A percentile compares a stretch with the other conserved stretches of the same genome.
These are phyloP conservation scores for Aproaerema taeniolella DNA, from an alignment of 2,888 invertebrate genomes.

Conservation along the genomic window DNA sequence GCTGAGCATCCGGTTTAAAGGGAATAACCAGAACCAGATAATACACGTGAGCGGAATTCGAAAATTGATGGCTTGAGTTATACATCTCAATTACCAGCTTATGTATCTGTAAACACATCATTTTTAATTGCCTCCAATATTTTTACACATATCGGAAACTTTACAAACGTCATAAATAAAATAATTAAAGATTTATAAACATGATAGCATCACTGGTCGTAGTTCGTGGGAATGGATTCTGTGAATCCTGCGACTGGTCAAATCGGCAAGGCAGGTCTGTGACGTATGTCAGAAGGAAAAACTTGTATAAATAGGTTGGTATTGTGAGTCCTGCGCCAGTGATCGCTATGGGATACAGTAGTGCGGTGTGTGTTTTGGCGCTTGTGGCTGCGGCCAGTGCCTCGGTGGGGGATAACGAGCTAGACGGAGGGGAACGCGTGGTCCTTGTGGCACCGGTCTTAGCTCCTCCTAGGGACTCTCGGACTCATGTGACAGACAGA, in stretches of 20 bases:
- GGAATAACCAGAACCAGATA: slow-evolving; percentile 51
- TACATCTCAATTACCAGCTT: neutral
- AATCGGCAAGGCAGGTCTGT: slow-evolving; percentile 29
- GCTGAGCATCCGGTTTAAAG: slow-evolving; percentile 53
- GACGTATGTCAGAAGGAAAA: slow-evolving; percentile 56
- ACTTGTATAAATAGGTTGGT: slow-evolving; percentile 65
- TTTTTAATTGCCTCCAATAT: neutral
- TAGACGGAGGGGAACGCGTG: slow-evolving; percentile 51
- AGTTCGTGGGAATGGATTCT: slow-evolving; percentile 45
- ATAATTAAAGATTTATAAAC: slow-evolving; percentile 15
- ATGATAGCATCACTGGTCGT: slow-evolving; percentile 49
- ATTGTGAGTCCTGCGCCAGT: slow-evolving; percentile 57
- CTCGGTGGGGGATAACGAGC: slow-evolving; percentile 49
- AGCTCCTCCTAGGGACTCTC: slow-evolving; percentile 59
- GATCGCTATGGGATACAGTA: slow-evolving; percentile 57
- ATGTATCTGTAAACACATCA: neutral
- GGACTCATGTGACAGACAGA: slow-evolving; percentile 48
- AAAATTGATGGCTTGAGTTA: slow-evolving; percentile 40
- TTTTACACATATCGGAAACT: no score
- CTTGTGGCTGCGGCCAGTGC: slow-evolving; percentile 40
- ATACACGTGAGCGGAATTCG: slow-evolving; percentile 43
- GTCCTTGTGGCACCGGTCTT: slow-evolving; percentile 61
- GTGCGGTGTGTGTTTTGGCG: slow-evolving; percentile 50
- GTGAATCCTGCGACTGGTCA: slow-evolving; percentile 35
- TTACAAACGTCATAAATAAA: neutral